Base-by-base conservation (phyloP, 2,888 invertebrate species). In the Ormyrus rosae region DNA sequence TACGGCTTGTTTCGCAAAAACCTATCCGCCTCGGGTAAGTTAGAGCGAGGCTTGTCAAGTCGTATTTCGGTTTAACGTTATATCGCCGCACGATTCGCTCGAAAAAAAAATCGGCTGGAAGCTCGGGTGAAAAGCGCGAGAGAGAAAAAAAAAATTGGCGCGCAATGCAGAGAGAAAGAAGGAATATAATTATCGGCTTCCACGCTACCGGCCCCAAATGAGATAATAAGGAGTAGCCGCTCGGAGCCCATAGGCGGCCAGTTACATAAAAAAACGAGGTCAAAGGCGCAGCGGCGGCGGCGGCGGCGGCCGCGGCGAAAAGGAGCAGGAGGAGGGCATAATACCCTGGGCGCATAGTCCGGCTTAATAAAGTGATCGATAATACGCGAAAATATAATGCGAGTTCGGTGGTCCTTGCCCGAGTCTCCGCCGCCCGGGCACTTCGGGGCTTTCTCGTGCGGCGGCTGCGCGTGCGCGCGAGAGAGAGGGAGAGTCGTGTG, bases 341-440 rank as follows among this genome's bases (percentile, higher is more conserved):
- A 34, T 81, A 80, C 78, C 53, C 83, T 80, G 80, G 77, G 34
- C 48, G 51, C 19, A 6, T 6, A 64, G 55, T 45, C 46, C 50
- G 51, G 69, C 45, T 65, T 72, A 73, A 81, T 75, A 72, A 77
- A 81, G 68, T 61, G 68, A 76, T 72, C 63, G 72, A 72, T 77
- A 77, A 64, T 67, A 63, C 34, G 65, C 60, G 58, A 74, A 58
- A 80, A 58, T 53, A 80, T 60, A 72, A 68, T 71, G 48, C 69
- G 64, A 76, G 67, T 63, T 72, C 68, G 72, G 72, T 64, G 72
- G 73, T 78, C 78, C 72, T 71, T 8, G 65, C 70, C 58, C 19
- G 13, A 6, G 6, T 34, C 11, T 19, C 45, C 13, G 48, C 10
- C 8, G 13, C 48, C 10, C 58, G 48, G 50, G 67, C 61, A 80